These are phyloP conservation scores for Tetheella fluctuosa DNA, from an alignment of 2,888 invertebrate species.

Conservation along the genomic window DNA sequence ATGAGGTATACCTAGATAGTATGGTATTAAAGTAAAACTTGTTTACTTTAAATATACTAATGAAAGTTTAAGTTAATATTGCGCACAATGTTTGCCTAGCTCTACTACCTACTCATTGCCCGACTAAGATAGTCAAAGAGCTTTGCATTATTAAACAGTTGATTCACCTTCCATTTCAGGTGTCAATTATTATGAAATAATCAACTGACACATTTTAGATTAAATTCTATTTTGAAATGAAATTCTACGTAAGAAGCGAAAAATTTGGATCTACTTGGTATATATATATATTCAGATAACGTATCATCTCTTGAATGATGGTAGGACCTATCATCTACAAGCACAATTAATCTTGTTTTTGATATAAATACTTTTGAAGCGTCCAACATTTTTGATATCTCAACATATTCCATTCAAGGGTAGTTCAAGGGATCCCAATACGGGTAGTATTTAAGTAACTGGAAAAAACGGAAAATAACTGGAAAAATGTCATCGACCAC, in stretches of 20 bases:
- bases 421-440: no score
- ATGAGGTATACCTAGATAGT: neutral
- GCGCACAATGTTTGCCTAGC: constrained; percentile 16
- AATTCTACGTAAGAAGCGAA: neutral
- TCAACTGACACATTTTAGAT: neutral
- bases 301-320: no score
- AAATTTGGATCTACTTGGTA: no score
- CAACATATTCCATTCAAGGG: no score
- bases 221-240: neutral
- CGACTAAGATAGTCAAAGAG: constrained; percentile 29
- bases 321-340: no score
- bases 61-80: neutral
- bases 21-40: neutral
- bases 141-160: constrained; percentile 37
- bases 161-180: neutral
- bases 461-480: no score
- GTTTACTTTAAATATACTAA: neutral
- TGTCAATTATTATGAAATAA: constrained; percentile 4
- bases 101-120: constrained; percentile 21
- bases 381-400: no score
- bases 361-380: no score
- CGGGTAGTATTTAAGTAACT: no score
- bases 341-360: no score
- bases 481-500: no score
- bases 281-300: no score